Evolutionary conservation across 2,888 invertebrate species (phyloP).

Genomic region (Pemphredon lugubris): DNA sequence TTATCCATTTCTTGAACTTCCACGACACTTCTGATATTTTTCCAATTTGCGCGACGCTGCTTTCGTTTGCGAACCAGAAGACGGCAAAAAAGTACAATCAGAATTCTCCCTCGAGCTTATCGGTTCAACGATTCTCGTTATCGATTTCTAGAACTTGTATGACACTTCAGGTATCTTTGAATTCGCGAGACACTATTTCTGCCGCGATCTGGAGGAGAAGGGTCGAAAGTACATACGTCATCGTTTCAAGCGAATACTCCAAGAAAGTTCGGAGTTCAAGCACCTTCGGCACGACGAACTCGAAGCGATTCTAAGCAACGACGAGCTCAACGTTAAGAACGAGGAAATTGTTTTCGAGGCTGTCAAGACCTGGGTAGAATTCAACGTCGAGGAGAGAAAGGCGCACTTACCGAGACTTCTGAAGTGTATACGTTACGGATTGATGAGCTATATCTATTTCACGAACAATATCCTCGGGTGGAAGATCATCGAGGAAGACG

Average conservation of each 20-base stretch:
- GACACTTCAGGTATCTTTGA: slow-evolving; percentile 84
- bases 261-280: slow-evolving; percentile 86
- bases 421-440: slow-evolving; percentile 86
- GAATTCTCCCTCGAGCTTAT: too few relatives aligned
- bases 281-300: slow-evolving; percentile 85
- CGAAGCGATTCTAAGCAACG: slow-evolving; percentile 85
- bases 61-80: too few relatives aligned
- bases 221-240: slow-evolving; percentile 84
- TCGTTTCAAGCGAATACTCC: slow-evolving; percentile 84
- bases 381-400: slow-evolving; percentile 83
- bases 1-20: too few relatives aligned
- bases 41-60: too few relatives aligned
- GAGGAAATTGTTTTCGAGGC: slow-evolving; percentile 90
- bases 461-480: slow-evolving; percentile 83
- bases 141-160: too few relatives aligned
- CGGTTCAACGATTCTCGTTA: too few relatives aligned
- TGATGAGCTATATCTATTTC: slow-evolving; percentile 84
- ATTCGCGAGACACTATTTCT: slow-evolving; percentile 88
- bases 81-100: too few relatives aligned
- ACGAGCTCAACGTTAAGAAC: slow-evolving; percentile 87
- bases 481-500: slow-evolving; percentile 82
- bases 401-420: slow-evolving; percentile 84
- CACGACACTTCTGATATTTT: too few relatives aligned
- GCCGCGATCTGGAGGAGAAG: slow-evolving; percentile 85
- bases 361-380: slow-evolving; percentile 87